A percentile compares a stretch with the other conserved stretches of the same genome.
These are phyloP conservation scores for Dromaius novaehollandiae DNA, from an alignment of 2,113 vertebrate species.

Conservation along the genomic window DNA sequence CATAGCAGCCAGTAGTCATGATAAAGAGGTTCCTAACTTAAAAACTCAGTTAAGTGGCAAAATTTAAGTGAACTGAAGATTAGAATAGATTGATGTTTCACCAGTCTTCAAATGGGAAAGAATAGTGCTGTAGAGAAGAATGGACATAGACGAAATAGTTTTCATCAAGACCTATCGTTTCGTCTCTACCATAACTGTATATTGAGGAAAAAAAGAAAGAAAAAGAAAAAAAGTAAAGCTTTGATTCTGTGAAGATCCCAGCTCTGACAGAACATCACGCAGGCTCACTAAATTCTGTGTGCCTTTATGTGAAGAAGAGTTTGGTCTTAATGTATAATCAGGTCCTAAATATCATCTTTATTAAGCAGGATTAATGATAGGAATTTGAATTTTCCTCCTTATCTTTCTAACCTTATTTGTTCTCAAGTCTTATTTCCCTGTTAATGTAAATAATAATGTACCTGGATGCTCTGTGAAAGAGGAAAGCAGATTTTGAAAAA, in stretches of 20 bases:
- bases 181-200: not conserved
- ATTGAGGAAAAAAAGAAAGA: not conserved
- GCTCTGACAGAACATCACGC: fast-evolving
- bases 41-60: not conserved
- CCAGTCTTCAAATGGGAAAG: not conserved
- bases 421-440: not conserved
- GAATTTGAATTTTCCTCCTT: not conserved
- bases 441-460: not conserved
- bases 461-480: not conserved
- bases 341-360: not conserved
- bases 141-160: not conserved
- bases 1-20: not conserved
- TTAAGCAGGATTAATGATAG: not conserved
- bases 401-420: not conserved
- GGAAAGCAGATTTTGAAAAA: not conserved
- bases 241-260: not conserved
- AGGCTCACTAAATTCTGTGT: not conserved
- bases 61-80: not conserved
- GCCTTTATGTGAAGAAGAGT: not conserved
- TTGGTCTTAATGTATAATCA: not conserved
- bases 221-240: not conserved
- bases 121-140: not conserved
- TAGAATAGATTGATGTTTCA: not conserved
- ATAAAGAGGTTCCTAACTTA: not conserved
- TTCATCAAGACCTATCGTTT: not conserved